Evolutionary conservation across 2,113 vertebrate genomes (phyloP).

Genomic region (Pollimyrus isidori): DNA sequence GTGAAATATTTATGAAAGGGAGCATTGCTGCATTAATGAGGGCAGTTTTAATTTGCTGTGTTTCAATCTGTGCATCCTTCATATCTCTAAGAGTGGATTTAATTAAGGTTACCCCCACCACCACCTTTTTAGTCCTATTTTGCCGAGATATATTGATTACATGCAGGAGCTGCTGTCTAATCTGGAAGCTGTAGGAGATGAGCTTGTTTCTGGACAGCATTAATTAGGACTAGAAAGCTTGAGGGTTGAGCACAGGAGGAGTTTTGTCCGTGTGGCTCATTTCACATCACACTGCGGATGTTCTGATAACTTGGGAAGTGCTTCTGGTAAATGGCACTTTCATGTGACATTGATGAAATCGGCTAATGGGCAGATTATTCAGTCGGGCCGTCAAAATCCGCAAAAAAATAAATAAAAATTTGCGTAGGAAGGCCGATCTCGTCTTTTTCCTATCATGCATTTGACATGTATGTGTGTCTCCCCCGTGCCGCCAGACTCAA

Average conservation of each 20-base stretch:
- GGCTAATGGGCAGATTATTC: not conserved
- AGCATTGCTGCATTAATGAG: conserved; percentile 25
- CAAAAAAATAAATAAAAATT: not conserved
- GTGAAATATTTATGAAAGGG: conserved; percentile 39
- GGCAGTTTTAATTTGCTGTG: conserved; percentile 29
- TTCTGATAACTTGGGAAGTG: not conserved
- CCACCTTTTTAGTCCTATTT: not conserved
- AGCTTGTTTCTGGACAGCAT: conserved; percentile 18
- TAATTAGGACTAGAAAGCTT: conserved; percentile 21
- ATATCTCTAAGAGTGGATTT: conserved; percentile 32
- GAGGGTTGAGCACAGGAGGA: not conserved
- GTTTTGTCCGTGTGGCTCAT: not conserved
- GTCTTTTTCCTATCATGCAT: not conserved
- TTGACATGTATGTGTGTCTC: not conserved
- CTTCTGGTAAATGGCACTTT: not conserved
- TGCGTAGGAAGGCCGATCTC: not conserved
- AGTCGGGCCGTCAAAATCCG: not conserved
- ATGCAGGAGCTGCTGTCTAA: conserved; percentile 10
- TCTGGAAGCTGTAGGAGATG: conserved; percentile 21
- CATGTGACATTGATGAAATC: not conserved
- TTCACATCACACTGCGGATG: not conserved
- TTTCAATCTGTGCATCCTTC: conserved; percentile 21
- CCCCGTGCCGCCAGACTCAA: conserved; percentile 31
- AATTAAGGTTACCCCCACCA: conserved; percentile 38
- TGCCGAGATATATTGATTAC: conserved; percentile 29